Percentiles rank a stretch among this genome's conserved stretches.
phyloP scores from a whole-genome alignment of 2,113 vertebrate genomes.

The Clarias gariepinus region DNA sequence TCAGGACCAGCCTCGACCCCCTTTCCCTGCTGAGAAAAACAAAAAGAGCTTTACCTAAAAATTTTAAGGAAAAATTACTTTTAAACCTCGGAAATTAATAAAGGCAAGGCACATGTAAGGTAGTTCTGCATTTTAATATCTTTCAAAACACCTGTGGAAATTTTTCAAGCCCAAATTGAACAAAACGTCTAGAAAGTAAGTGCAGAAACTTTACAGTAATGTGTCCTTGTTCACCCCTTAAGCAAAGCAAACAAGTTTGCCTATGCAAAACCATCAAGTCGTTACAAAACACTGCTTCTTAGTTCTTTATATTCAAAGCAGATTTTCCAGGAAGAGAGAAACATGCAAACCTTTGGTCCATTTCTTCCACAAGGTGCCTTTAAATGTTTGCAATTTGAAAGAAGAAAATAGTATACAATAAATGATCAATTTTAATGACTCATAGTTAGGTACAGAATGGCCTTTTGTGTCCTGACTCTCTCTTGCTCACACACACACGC shows the following conservation, averaged over 20 bases:
- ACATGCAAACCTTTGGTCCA: slow-evolving; percentile 60
- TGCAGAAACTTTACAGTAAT: not conserved
- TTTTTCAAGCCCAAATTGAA: not conserved
- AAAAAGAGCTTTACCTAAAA: slow-evolving; percentile 67
- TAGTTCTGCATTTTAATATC: not conserved
- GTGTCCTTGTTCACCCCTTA: not conserved
- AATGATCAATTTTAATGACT: slow-evolving; percentile 79
- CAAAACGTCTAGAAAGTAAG: not conserved
- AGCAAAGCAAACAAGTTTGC: not conserved
- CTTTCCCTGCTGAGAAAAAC: slow-evolving; percentile 96
- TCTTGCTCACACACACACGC: slow-evolving; percentile 67
- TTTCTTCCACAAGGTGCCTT: slow-evolving; percentile 61
- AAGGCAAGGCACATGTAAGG: not conserved
- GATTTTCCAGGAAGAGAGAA: slow-evolving; percentile 22
- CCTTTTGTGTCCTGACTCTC: not conserved
- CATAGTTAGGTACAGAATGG: slow-evolving; percentile 19
- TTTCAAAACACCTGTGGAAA: not conserved
- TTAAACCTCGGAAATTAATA: not conserved
- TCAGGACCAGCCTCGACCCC: slow-evolving; percentile 99
- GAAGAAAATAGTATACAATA: slow-evolving; percentile 77
- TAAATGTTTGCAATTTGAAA: slow-evolving; percentile 84
- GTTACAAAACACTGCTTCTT: not conserved
- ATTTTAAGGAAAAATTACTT: not conserved
- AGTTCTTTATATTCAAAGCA: not conserved
- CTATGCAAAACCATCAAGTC: not conserved